Conservation (phyloP, 2,888 invertebrate genomes). For the Colletes collaris region DNA sequence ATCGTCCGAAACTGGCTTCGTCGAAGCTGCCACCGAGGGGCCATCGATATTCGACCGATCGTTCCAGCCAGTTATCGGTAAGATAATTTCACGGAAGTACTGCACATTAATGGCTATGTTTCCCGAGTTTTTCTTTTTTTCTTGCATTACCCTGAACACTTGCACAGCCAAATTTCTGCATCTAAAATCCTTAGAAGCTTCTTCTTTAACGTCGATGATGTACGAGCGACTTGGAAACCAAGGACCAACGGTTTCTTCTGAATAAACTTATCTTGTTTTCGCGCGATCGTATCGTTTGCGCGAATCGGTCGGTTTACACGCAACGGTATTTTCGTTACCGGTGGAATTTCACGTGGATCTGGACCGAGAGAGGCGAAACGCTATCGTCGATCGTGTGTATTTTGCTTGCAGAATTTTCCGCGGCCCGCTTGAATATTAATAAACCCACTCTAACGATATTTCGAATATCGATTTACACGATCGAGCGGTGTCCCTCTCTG, state of each 20-base stretch:
- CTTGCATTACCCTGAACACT: too few relatives aligned
- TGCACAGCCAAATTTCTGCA: too few relatives aligned
- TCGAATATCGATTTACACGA: slow-evolving; percentile 1
- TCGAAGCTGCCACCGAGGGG: not conserved
- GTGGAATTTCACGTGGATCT: slow-evolving; percentile 36
- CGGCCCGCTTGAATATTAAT: slow-evolving; percentile 41
- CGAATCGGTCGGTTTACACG: slow-evolving; percentile 43
- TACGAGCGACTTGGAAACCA: slow-evolving; percentile 37
- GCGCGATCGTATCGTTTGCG: slow-evolving; percentile 22
- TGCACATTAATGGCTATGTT: too few relatives aligned
- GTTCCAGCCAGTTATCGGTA: not conserved
- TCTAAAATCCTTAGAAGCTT: not conserved
- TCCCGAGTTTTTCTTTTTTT: too few relatives aligned
- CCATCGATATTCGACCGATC: not conserved
- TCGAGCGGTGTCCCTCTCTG: not conserved
- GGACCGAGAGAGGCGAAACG: not conserved
- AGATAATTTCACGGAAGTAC: not conserved
- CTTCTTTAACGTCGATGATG: slow-evolving; percentile 31
- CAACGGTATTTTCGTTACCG: slow-evolving; percentile 47
- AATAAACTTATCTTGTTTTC: slow-evolving; percentile 57
- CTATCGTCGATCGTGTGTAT: slow-evolving; percentile 22
- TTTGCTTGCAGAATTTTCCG: slow-evolving; percentile 21
- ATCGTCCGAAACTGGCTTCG: not conserved
- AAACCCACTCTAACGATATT: slow-evolving; percentile 22
- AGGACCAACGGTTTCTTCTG: slow-evolving; percentile 33